Conservation (phyloP, 2,888 invertebrate genomes). For the Zygaena filipendulae region DNA sequence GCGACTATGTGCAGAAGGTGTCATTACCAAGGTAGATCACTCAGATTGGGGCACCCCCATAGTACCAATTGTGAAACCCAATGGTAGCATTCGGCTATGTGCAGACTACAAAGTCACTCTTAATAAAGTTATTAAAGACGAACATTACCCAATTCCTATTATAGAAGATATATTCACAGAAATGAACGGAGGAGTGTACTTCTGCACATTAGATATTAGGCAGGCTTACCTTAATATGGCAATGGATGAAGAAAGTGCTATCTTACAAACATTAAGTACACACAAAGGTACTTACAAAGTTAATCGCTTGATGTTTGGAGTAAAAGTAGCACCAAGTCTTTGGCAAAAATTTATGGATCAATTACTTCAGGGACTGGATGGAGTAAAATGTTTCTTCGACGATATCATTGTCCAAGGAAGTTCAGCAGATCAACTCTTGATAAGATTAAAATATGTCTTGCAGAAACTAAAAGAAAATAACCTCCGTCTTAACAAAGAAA, state of each 20-base stretch:
- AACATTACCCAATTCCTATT: slow-evolving; percentile 12
- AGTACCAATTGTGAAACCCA: slow-evolving; percentile 10
- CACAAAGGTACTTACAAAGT: slow-evolving; percentile 23
- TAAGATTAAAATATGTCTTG: too few species aligned
- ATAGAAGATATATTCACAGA: slow-evolving; percentile 12
- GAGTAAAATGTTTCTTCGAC: slow-evolving; percentile 24
- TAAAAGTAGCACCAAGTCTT: slow-evolving; percentile 20
- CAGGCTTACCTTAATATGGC: slow-evolving; percentile 11
- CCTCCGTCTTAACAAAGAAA: slow-evolving; percentile 3
- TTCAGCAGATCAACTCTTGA: slow-evolving; percentile 9
- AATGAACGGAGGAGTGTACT: too few species aligned
- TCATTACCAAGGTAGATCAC: slow-evolving; percentile 13
- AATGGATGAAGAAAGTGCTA: slow-evolving; percentile 8
- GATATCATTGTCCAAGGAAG: slow-evolving; percentile 21
- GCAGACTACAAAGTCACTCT: too few species aligned
- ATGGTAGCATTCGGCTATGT: slow-evolving; percentile 7
- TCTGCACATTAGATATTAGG: slow-evolving; percentile 12
- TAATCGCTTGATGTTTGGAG: slow-evolving; percentile 23
- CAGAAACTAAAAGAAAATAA: slow-evolving; percentile 2
- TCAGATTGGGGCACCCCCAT: too few species aligned
- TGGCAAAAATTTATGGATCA: slow-evolving; percentile 28
- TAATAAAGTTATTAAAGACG: too few species aligned
- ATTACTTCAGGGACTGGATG: slow-evolving; percentile 19
- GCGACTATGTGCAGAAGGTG: slow-evolving; percentile 9
- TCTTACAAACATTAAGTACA: slow-evolving; percentile 18